A percentile compares a stretch with the other conserved stretches of the same genome.
Conservation (phyloP, 1,140 invertebrate genomes). For the Drosophila miranda region DNA sequence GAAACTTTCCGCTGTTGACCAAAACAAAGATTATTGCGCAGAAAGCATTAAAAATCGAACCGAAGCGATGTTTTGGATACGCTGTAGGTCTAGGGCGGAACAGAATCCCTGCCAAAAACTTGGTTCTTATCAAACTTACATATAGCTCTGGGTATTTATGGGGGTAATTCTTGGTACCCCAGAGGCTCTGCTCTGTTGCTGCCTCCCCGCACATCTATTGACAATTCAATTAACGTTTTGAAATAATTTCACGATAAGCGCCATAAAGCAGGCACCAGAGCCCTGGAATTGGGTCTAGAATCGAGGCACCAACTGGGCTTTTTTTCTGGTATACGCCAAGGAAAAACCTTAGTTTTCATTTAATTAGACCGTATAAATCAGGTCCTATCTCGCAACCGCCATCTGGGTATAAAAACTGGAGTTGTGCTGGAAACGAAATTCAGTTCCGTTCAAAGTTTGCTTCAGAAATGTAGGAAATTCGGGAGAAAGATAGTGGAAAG, state of each 20-base stretch:
- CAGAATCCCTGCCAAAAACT: slow-evolving; percentile 18
- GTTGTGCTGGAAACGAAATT: too few species aligned
- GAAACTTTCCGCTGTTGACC: slow-evolving; percentile 71
- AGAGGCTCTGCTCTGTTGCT: slow-evolving; percentile 5
- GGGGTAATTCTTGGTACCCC: slow-evolving; percentile 51
- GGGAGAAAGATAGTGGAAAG: slow-evolving; percentile 2
- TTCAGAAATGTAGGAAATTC: slow-evolving; percentile 1
- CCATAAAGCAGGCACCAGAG: too few species aligned
- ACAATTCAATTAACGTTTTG: slow-evolving; percentile 79
- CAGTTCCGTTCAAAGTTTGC: too few species aligned
- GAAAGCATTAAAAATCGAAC: slow-evolving; percentile 29
- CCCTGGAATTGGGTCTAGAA: slow-evolving; percentile 1
- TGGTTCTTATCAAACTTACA: slow-evolving; percentile 62
- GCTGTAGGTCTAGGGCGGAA: neutral
- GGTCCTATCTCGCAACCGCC: too few species aligned
- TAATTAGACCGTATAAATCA: too few species aligned
- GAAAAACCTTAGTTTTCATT: too few species aligned
- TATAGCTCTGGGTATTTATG: slow-evolving; percentile 68
- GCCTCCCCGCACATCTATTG: slow-evolving; percentile 65
- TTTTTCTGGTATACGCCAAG: too few species aligned
- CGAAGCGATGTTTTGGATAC: slow-evolving; percentile 35
- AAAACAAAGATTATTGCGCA: slow-evolving; percentile 39
- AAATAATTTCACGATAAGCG: too few species aligned
- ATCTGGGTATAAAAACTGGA: too few species aligned
- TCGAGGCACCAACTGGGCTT: too few species aligned